Evolutionary conservation across 2,113 vertebrate genomes (phyloP).

Genomic region (Gila orcuttii): DNA sequence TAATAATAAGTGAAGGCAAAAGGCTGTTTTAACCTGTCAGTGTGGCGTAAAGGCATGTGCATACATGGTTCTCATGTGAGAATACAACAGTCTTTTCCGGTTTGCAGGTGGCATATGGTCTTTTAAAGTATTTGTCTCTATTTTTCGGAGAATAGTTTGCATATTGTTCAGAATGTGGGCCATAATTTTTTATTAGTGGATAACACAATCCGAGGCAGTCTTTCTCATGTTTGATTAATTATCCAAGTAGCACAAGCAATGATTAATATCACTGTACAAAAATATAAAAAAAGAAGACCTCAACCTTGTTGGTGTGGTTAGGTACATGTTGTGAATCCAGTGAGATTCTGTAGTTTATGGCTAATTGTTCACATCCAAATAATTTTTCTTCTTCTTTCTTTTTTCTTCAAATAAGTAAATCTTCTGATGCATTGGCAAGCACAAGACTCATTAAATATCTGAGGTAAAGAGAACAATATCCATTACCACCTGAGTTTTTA

Average conservation of each 20-base stretch:
- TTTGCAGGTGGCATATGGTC: conserved; percentile 32
- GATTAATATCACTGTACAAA: conserved; percentile 76
- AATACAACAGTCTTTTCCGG: conserved; percentile 66
- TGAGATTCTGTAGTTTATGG: conserved; percentile 51
- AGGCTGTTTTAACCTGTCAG: conserved; percentile 48
- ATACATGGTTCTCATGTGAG: conserved; percentile 53
- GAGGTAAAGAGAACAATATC: conserved; percentile 68
- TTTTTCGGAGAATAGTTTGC: conserved; percentile 64
- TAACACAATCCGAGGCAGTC: conserved; percentile 52
- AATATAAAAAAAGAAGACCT: conserved; percentile 70
- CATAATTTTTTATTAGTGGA: conserved; percentile 44
- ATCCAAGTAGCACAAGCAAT: conserved; percentile 66
- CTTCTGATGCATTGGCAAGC: conserved; percentile 52
- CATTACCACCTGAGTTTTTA: conserved; percentile 65
- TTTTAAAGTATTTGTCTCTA: conserved; percentile 50
- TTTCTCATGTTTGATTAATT: conserved; percentile 52
- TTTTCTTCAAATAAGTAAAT: conserved; percentile 52
- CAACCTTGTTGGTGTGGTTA: conserved; percentile 47
- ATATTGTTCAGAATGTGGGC: conserved; percentile 64
- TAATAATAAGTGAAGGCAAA: conserved; percentile 60
- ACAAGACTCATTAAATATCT: conserved; percentile 56
- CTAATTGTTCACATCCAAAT: conserved; percentile 65
- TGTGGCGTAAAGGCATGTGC: conserved; percentile 55
- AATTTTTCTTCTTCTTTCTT: background rate
- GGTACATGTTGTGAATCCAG: conserved; percentile 57